These are phyloP conservation scores for Apteryx owenii DNA, from an alignment of 2,113 vertebrate species.

Conservation along the genomic window DNA sequence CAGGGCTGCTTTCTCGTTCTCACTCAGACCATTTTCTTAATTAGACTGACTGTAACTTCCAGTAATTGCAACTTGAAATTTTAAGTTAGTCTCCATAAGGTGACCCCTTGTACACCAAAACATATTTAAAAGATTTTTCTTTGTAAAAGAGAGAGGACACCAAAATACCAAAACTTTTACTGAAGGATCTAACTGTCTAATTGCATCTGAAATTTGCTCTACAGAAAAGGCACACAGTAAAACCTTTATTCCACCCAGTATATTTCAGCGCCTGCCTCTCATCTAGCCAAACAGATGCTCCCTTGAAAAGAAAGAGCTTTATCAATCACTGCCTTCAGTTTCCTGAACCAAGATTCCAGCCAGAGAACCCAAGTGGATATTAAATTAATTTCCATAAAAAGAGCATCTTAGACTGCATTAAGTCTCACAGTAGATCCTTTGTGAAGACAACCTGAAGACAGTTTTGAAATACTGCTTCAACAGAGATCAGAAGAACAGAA, in stretches of 20 bases:
- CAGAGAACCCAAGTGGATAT: conserved; percentile 2
- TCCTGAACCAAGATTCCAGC: conserved; percentile 43
- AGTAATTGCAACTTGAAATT: neutral
- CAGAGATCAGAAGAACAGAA: neutral
- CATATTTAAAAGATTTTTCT: neutral
- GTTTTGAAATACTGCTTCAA: neutral
- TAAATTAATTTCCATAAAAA: neutral
- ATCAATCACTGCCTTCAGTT: conserved; percentile 14
- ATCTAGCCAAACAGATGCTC: conserved; percentile 44
- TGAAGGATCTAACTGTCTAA: neutral
- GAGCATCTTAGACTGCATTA: neutral
- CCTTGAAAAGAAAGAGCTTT: conserved; percentile 48
- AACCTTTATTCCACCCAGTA: conserved; percentile 27
- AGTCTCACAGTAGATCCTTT: neutral
- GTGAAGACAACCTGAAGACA: neutral
- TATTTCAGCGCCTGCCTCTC: conserved; percentile 7
- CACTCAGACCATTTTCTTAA: neutral
- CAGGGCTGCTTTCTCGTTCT: neutral
- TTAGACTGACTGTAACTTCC: neutral
- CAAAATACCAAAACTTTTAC: neutral
- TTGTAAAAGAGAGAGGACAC: neutral
- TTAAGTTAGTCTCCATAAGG: neutral
- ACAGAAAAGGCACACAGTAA: conserved; percentile 27
- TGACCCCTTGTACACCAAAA: neutral
- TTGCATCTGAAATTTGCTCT: neutral